Base-by-base conservation (phyloP, 2,888 invertebrate genomes). In the Mellilla xanthometata region DNA sequence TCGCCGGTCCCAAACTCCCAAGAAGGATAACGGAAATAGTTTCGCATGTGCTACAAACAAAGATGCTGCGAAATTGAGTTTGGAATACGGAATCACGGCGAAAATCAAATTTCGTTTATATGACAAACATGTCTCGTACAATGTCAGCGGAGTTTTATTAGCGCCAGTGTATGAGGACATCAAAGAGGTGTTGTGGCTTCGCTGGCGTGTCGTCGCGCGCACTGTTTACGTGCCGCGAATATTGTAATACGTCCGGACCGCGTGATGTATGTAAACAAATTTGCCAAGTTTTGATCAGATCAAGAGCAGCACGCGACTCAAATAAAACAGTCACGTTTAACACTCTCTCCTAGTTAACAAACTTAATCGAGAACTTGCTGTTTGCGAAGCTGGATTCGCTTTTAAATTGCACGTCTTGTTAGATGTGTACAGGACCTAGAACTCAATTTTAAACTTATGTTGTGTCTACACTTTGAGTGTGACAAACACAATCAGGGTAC, bases 261-360 rank as follows among this genome's bases (percentile, higher is more conserved):
- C 65, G 67, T 75, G 69, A 78, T 76, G 71, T 81, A 80, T 80
- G 82, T 82, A 85, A 86, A 81, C 83, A 85, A 81, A 85, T 84
- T 88, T 80, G 72, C 72, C 71, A 82, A 81, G 75, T 83, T 85
- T 81, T 85, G 84, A 86, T 84, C 81, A 78, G 75, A 87, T 85
- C 81, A 79, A 74, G 69, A 61, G 68, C 56, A 54, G 67, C 68
- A 78, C 76, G 77, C 75, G 77, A 73, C 70, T 53, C 52, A 76
- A 78, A 80, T 81, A 77, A 76, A 73, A 66, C 45, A 55, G n/a
- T 55, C 54, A 51, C 53, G 54, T 57, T 48, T 39, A 50, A 52
- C 55, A 49, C 39, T 11, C 22, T 29, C 36, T 26, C 13, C 13
- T 54, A 50, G 53, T 52, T 42, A 49, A 48, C 49, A 53, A 39